Base-by-base conservation (phyloP, 2,888 invertebrate species). In the Heliconius hortense region DNA sequence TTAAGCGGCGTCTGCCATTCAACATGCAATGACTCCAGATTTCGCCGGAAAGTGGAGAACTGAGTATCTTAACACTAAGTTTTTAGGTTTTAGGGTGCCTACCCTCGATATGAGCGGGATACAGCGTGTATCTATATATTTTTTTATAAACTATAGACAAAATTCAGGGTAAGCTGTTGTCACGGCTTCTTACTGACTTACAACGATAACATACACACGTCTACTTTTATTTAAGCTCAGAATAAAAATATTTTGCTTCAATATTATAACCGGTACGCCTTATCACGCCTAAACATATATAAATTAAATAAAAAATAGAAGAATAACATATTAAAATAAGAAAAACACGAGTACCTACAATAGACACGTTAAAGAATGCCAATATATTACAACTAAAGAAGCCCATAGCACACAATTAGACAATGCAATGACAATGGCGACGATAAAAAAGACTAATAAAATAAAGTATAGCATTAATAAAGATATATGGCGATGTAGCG, bases 391-490 rank as follows among this genome's bases (percentile, higher is more conserved):
- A 76, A 53, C 74, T 77, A 78, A 77, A 82, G 79, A 80, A 70
- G 73, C 75, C 82, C 77, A 81, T 79, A 82, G 77, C 84, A 80
- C 82, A 88, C 89, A 90, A 90, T 91, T 90, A 89, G 85, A 86
- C 85, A 91, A 90, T 86, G 88, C 87, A 84, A 86, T 87, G 89
- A 89, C 88, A 90, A 91, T 88, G 86, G 84, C 84, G 80, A 84
- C 86, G 89, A 93, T 92, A 94, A 93, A 90, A n/a, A 92, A 88
- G 84, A 82, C 82, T 85, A 93, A 94, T 93, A 94, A 93, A 93
- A 91, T 91, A 93, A 91, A 93, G 91, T 91, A 90, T 89, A 88
- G 88, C 89, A 92, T 90, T 93, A 93, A 92, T 90, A 92, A 89
- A 93, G 91, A 93, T 90, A 92, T 91, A 91, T 89, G 90, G 83